phyloP scores from a whole-genome alignment of 2,113 vertebrate species.

The Bubo scandiacus region DNA sequence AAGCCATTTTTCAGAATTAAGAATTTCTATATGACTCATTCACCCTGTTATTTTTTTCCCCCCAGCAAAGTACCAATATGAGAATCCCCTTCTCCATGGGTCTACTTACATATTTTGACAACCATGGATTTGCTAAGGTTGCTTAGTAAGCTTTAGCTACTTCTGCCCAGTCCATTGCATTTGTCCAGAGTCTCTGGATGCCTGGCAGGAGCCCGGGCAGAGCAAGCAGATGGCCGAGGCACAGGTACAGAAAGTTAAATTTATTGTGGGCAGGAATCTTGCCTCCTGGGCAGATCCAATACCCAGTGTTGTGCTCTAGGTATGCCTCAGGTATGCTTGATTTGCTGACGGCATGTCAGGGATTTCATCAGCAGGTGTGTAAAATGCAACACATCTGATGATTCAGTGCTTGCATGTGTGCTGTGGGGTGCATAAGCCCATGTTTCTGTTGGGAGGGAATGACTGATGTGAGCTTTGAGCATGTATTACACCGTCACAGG shows the following conservation, averaged over 20 bases:
- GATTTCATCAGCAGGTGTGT: rapidly evolving
- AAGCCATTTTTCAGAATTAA: background rate
- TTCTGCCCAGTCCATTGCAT: background rate
- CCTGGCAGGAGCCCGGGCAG: background rate
- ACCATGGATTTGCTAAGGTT: background rate
- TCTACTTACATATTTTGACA: background rate
- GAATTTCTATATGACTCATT: background rate
- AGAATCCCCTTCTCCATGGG: background rate
- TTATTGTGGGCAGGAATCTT: background rate
- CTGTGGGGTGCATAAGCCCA: rapidly evolving
- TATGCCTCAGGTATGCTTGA: background rate
- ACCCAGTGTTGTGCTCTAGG: background rate
- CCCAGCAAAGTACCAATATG: background rate
- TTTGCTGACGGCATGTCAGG: background rate
- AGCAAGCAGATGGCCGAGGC: background rate
- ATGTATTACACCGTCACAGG: rapidly evolving
- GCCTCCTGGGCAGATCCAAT: background rate
- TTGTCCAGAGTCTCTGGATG: background rate
- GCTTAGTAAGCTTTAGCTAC: background rate
- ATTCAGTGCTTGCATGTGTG: background rate
- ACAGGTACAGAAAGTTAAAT: background rate
- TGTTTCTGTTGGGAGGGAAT: background rate
- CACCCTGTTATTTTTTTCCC: too few relatives aligned
- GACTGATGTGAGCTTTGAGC: background rate
- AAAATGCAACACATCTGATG: background rate